phyloP scores from a whole-genome alignment of 2,888 invertebrate genomes.

The Cataglyphis livida region DNA sequence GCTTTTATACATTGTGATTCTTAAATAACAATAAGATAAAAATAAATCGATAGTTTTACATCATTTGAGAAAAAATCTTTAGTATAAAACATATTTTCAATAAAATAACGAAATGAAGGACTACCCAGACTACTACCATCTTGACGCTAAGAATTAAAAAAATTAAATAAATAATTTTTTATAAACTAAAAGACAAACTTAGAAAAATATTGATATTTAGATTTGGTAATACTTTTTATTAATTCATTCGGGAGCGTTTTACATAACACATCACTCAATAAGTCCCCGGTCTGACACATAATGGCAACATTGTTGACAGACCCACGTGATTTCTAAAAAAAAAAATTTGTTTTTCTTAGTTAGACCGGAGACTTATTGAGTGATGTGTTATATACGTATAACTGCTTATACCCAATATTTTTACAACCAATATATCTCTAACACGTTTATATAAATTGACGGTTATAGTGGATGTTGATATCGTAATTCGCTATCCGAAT shows the following conservation, averaged over 20 bases:
- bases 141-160: neutral
- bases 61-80: neutral
- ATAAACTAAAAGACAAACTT: neutral
- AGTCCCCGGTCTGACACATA: too few relatives aligned
- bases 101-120: neutral
- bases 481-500: slow-evolving; percentile 53
- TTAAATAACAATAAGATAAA: neutral
- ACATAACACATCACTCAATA: neutral
- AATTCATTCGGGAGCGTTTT: neutral
- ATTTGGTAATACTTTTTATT: neutral
- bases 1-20: neutral
- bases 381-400: neutral
- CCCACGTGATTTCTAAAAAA: too few relatives aligned
- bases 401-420: neutral
- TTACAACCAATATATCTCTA: too few relatives aligned
- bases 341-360: too few relatives aligned
- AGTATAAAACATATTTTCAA: neutral
- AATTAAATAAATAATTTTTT: neutral
- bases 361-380: too few relatives aligned
- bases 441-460: neutral
- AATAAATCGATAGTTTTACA: neutral
- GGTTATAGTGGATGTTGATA: slow-evolving; percentile 19
- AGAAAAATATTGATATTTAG: neutral
- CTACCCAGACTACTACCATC: too few relatives aligned
- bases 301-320: too few relatives aligned